A percentile compares a stretch with the other conserved stretches of the same genome.
Evolutionary conservation across 1,140 invertebrate genomes (phyloP).

Genomic region (Scylla paramamosain): DNA sequence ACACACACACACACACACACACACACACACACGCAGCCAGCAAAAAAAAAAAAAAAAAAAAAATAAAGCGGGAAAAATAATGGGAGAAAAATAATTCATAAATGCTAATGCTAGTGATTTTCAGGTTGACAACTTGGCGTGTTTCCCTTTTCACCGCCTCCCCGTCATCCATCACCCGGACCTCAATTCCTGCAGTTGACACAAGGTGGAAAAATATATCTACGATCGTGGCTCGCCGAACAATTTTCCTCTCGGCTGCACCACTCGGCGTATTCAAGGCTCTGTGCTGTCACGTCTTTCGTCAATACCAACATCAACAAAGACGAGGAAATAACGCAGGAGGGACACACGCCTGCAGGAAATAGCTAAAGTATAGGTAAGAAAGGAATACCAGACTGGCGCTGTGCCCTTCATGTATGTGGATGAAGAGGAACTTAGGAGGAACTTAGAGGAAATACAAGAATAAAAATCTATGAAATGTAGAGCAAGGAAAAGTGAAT

Average conservation of each 20-base stretch:
- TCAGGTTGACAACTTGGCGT: not conserved
- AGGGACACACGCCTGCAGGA: too few species aligned
- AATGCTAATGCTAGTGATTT: not conserved
- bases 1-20: conserved; percentile 20
- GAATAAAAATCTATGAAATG: too few species aligned
- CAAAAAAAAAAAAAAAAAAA: too few species aligned
- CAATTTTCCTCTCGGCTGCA: not conserved
- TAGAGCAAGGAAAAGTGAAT: too few species aligned
- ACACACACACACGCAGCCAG: not conserved
- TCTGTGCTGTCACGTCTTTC: not conserved
- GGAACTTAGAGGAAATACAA: too few species aligned
- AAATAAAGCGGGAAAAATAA: too few species aligned
- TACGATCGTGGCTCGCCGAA: not conserved
- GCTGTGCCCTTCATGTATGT: too few species aligned
- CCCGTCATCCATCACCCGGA: not conserved
- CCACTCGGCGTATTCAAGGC: not conserved
- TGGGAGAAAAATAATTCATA: not conserved
- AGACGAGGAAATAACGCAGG: not conserved
- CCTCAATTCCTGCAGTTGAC: not conserved
- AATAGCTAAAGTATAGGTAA: too few species aligned
- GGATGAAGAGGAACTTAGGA: too few species aligned
- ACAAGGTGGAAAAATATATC: not conserved
- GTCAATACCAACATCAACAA: not conserved
- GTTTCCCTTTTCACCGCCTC: not conserved
- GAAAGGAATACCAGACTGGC: too few species aligned